These are phyloP conservation scores for Blennius ocellaris DNA, from an alignment of 2,113 vertebrate species.

Conservation along the genomic window DNA sequence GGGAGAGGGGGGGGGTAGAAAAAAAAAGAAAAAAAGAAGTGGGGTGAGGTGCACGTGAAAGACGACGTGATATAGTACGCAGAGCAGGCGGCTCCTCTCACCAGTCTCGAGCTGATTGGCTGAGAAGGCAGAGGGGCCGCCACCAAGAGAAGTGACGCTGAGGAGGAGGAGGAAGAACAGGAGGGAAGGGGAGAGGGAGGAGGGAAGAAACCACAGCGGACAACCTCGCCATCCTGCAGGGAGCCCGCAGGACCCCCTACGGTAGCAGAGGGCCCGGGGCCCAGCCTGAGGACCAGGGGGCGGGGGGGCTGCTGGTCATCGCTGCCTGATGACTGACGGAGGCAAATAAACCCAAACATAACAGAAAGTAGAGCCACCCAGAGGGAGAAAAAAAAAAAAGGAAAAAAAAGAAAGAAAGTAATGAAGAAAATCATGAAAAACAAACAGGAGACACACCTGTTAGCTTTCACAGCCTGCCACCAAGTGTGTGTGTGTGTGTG, in stretches of 20 bases:
- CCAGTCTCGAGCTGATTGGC: constrained; percentile 83
- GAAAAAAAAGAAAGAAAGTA: not conserved
- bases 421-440: constrained; percentile 11
- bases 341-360: constrained; percentile 32
- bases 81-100: constrained; percentile 80
- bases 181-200: constrained; percentile 65
- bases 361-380: constrained; percentile 23
- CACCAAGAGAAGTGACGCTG: constrained; percentile 73
- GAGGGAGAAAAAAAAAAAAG: constrained; percentile 1
- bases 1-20: no score
- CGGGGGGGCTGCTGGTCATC: constrained; percentile 77
- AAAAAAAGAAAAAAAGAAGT: constrained; percentile 35
- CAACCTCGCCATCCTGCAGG: constrained; percentile 72
- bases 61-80: constrained; percentile 33
- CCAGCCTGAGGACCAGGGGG: constrained; percentile 74
- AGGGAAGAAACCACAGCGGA: constrained; percentile 72
- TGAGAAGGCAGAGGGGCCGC: constrained; percentile 80
- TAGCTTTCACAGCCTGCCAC: constrained; percentile 37
- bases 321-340: constrained; percentile 81
- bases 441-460: constrained; percentile 49
- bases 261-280: constrained; percentile 64
- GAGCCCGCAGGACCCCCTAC: constrained; percentile 69
- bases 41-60: constrained; percentile 30
- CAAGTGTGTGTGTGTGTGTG: constrained; percentile 8
- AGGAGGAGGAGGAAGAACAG: constrained; percentile 77